These are phyloP conservation scores for Unio pictorum DNA, from an alignment of 2,888 invertebrate genomes.

Conservation along the genomic window DNA sequence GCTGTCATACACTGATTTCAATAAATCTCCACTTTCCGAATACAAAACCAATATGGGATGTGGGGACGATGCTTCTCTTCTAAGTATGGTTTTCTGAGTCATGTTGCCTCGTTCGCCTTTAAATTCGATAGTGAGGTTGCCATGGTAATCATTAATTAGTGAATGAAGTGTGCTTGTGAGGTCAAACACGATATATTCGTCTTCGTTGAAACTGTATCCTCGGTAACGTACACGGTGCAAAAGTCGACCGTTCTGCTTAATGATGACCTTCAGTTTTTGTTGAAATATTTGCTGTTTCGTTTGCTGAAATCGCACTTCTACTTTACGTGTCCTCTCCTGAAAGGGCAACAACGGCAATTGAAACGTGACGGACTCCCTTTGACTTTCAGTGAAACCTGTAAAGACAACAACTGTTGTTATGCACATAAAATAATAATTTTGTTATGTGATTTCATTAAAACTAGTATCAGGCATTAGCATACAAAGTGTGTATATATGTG, in stretches of 20 bases:
- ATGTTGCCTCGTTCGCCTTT: background rate
- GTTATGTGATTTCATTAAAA: too few relatives aligned
- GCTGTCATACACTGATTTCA: slow-evolving; percentile 44
- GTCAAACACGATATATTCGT: slow-evolving; percentile 24
- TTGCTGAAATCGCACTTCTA: slow-evolving; percentile 50
- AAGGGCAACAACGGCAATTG: slow-evolving; percentile 43
- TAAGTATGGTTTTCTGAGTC: background rate
- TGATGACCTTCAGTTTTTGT: too few relatives aligned
- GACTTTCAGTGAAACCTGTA: too few relatives aligned
- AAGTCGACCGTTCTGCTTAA: too few relatives aligned
- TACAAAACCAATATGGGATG: slow-evolving; percentile 33
- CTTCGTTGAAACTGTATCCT: background rate
- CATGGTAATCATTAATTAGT: slow-evolving; percentile 44
- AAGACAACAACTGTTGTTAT: too few relatives aligned
- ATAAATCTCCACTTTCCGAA: slow-evolving; percentile 46
- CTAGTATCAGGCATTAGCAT: too few relatives aligned
- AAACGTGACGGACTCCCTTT: slow-evolving; percentile 19
- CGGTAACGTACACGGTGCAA: too few relatives aligned
- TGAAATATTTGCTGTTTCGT: too few relatives aligned
- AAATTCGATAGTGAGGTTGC: slow-evolving; percentile 31
- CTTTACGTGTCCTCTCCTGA: slow-evolving; percentile 47
- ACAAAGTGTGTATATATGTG: too few relatives aligned
- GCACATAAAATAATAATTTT: too few relatives aligned
- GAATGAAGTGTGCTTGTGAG: slow-evolving; percentile 35
- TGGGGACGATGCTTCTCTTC: background rate